Evolutionary conservation across 2,113 vertebrate species (phyloP), one percentile per base, ranked within the genome.

Genomic region (Gulo gulo): DNA sequence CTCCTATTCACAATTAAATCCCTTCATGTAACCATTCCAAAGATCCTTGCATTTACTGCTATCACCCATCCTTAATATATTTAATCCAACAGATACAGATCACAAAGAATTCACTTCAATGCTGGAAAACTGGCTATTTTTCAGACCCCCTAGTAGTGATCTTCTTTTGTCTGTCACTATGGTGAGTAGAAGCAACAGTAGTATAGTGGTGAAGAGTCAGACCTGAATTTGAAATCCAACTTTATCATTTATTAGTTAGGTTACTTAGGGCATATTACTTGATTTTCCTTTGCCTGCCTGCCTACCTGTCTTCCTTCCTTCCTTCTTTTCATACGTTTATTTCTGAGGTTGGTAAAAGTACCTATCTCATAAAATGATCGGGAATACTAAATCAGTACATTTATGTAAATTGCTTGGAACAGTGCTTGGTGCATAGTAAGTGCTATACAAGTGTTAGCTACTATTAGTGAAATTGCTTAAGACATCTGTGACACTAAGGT

Each of bases 381-480:
- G 23, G 29, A 93, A 92, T 26, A 96, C 93, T 73, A 96, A 89
- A 89, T 96, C 55, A 91, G 21, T 23, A 80, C 20, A 84, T 85
- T 95, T 93, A 84, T 82, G 67, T 63, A 96, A 88, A 96, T 55
- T 79, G 21, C 34, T 97, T 95, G 88, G 34, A 73, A 59, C 7
- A 90, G 45, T 55, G 14, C 15, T 88, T 87, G 45, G 55, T 21
- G 31, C 29, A 47, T 34, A 93, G 2, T 88, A 88, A 94, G 34
- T 95, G 31, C 36, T 91, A 78, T n/a, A 47, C n/a, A 95, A 85
- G 7, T 86, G 20, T 67, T 79, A 91, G 78, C 36, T 95, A 78
- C 90, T 74, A 82, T 83, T 86, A 92, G 42, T 82, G 36, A 97
- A 93, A 97, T 31, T 93, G 50, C 45, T 96, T 94, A 97, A 86